These are phyloP conservation scores for Hermaeophaga mercurialis DNA, from an alignment of 2,888 invertebrate genomes.

Conservation along the genomic window DNA sequence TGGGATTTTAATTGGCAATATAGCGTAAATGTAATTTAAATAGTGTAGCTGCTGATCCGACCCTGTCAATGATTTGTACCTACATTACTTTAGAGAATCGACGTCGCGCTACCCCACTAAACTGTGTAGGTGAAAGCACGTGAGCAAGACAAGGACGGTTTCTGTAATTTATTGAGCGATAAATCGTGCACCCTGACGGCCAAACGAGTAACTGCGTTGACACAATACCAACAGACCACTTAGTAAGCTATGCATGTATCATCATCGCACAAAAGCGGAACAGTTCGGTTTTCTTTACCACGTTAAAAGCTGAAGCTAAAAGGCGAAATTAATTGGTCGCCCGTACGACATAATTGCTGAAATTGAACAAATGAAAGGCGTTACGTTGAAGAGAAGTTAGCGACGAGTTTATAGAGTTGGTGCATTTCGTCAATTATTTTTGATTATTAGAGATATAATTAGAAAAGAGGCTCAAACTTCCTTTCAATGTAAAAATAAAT, in stretches of 20 bases:
- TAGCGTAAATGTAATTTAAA: no score
- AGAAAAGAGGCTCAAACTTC: no score
- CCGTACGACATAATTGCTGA: constrained; percentile 23
- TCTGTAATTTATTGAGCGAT: constrained; percentile 58
- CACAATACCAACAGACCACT: constrained; percentile 59
- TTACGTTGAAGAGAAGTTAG: not conserved
- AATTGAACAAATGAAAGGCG: constrained; percentile 19
- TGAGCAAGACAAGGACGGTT: constrained; percentile 48
- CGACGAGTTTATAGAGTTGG: not conserved
- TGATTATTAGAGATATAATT: no score
- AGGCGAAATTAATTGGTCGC: constrained; percentile 23
- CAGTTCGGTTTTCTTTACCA: constrained; percentile 31
- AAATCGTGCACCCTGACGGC: constrained; percentile 58
- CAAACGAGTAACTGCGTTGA: constrained; percentile 58
- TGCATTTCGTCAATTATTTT: no score
- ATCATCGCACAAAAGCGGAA: constrained; percentile 47
- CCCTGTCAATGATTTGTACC: constrained; percentile 50
- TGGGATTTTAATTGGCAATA: no score
- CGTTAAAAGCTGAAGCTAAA: constrained; percentile 15
- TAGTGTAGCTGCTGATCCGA: constrained; percentile 6
- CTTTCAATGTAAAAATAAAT: no score
- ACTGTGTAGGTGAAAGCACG: constrained; percentile 34
- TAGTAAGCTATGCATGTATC: constrained; percentile 50
- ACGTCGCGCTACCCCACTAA: constrained; percentile 39
- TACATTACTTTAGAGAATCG: constrained; percentile 49